Base-by-base conservation (phyloP, 2,888 invertebrate species). In the Toxonevra muliebris region DNA sequence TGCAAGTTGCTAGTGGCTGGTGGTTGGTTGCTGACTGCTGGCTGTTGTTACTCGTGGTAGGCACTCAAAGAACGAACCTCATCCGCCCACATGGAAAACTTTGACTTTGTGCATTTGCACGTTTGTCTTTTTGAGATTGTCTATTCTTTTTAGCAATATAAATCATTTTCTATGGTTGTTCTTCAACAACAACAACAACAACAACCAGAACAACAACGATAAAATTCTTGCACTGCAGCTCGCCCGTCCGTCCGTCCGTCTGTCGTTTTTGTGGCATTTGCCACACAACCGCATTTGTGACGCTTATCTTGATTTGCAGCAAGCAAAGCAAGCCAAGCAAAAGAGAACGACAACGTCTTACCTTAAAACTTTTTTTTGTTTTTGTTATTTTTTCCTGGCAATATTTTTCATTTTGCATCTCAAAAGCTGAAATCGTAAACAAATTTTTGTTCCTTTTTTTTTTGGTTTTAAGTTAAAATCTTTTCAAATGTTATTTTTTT, bases 251-350 rank as follows among this genome's bases (percentile, higher is more conserved):
- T 3, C 48, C 15, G 48, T 13, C 11, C 11, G 48, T n/a, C 48
- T 48, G 40, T 48, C 54, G 53, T 41, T 58, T 17, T 64, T 55
- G n/a, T 57, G 15, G 58, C 68, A 60, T 53, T 68, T 54, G 63
- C 57, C 52, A 45, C 57, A 55, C 55, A n/a, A 50, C 41, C 57
- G 41, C 50, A 19, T 50, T 58, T 60, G 41, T 45, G 43, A 40
- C 20, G 59, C 68, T 71, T 69, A 71, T 71, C 71, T 68, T 68
- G 71, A 71, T 71, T 63, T 41, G 53, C 17, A 54, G 55, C 30
- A 42, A 15, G 40, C 64, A 54, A 52, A 15, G 53, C 54, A 43
- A 66, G 42, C 2, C 48, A 40, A 57, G 42, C n/a, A n/a, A n/a
- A 7, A 30, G 7, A 30, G 30, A 30, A 30, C 30, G n/a, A n/a